A percentile compares a stretch with the other conserved stretches of the same genome.
These are phyloP conservation scores for Contarinia nasturtii DNA, from an alignment of 1,140 invertebrate species.

Conservation along the genomic window DNA sequence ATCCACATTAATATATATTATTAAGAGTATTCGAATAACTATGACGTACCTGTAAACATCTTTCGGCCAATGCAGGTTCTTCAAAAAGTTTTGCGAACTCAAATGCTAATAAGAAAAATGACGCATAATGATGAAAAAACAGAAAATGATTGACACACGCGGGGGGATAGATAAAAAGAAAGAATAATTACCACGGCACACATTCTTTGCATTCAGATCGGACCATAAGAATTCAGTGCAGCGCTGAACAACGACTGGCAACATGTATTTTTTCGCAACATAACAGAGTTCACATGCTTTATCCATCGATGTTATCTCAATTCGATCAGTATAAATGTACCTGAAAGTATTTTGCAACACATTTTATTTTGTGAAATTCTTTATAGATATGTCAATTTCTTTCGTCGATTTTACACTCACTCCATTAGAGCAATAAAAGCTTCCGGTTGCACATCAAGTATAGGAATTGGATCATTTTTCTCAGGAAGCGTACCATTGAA, in stretches of 20 bases:
- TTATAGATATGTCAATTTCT: not conserved
- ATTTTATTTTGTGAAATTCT: not conserved
- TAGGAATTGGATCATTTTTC: slow-evolving; percentile 47
- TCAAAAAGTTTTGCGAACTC: slow-evolving; percentile 72
- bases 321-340: slow-evolving; percentile 66
- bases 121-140: no score
- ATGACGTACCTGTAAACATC: slow-evolving; percentile 42
- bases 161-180: no score
- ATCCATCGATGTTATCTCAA: slow-evolving; percentile 58
- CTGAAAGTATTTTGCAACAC: slow-evolving; percentile 23
- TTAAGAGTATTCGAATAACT: not conserved
- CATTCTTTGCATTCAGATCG: slow-evolving; percentile 57
- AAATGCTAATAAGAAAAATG: no score
- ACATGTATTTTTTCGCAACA: slow-evolving; percentile 73
- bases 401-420: slow-evolving; percentile 23
- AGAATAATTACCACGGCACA: no score
- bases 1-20: slow-evolving; percentile 13
- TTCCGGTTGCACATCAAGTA: slow-evolving; percentile 66
- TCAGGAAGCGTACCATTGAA: slow-evolving; percentile 50
- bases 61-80: slow-evolving; percentile 56
- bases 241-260: slow-evolving; percentile 57
- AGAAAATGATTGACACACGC: no score
- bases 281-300: slow-evolving; percentile 71
- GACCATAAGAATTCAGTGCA: slow-evolving; percentile 64
- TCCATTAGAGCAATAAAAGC: slow-evolving; percentile 60